Base-by-base conservation (phyloP, 1,140 invertebrate species). In the Temnothorax curvispinosus region DNA sequence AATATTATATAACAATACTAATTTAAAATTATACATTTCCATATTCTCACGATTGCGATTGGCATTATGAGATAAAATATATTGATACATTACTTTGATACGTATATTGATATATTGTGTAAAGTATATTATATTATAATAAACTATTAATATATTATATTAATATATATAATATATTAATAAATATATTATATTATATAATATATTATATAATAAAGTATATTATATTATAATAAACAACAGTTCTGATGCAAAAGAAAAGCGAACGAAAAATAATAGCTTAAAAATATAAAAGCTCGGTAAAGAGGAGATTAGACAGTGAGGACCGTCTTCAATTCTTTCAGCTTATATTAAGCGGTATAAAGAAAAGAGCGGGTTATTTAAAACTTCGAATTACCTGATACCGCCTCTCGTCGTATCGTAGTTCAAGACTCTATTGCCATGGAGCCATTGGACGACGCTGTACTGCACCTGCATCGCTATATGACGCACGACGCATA, bases 351-450 rank as follows among this genome's bases (percentile, higher is more conserved):
- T 8, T 44, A 67, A 56, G 5, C 3, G 27, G 35, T 7, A 27
- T 27, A 27, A 27, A 27, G 27, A 27, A 27, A 21, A 35, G 6
- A 50, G 50, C 18, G 52, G 38, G 27, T 67, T 76, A 84, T 77
- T 89, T 67, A 72, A 78, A 56, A 13, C 21, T 41, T 92, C 62
- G 27, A 54, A 91, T 94, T 94, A 97, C 97, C 97, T 97, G 87
- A 98, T 97, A 11, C 97, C 97, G 50, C 97, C 97, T 91, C 97
- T 95, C 64, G 96, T 97, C 35, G 97, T 97, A 92, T 98, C 97
- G 92, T 97, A 97, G 94, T 98, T 97, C 75, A 98, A 96, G 71
- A 96, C 95, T 88, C 96, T 94, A 62, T 97, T 96, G 72, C 97
- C 97, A 89, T 98, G 97, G 27, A 97, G 96, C 97, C 97, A 98